A percentile compares a stretch with the other conserved stretches of the same genome.
phyloP scores from a whole-genome alignment of 2,113 vertebrate species.

The Pygathrix nemaeus region DNA sequence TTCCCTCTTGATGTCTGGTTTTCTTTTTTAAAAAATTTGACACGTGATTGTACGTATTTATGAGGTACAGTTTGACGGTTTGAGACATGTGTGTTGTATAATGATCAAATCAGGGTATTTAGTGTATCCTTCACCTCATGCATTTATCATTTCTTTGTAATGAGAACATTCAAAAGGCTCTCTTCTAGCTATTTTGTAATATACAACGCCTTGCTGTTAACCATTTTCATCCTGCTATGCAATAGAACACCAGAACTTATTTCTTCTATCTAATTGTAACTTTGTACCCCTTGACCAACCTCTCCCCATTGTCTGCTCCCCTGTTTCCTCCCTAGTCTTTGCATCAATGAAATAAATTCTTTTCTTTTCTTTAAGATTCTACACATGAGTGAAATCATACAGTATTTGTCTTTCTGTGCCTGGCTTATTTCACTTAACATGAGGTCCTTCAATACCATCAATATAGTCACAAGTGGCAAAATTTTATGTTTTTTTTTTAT shows the following conservation, averaged over 20 bases:
- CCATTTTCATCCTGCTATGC: not conserved
- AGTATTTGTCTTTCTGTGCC: not conserved
- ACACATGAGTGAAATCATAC: not conserved
- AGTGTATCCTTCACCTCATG: not conserved
- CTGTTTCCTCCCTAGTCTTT: not conserved
- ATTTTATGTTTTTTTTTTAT: not conserved
- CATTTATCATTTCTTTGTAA: not conserved
- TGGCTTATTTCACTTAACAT: not conserved
- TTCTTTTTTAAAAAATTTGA: not conserved
- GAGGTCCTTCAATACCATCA: not conserved
- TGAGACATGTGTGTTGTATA: not conserved
- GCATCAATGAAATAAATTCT: not conserved
- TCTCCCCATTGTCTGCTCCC: not conserved
- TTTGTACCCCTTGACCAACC: not conserved
- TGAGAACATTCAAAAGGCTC: not conserved
- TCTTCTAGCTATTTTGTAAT: not conserved
- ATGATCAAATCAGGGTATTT: not conserved
- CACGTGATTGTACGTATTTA: not conserved
- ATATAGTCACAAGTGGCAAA: not conserved
- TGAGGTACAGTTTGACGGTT: not conserved
- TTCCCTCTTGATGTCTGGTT: not conserved
- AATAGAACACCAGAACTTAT: not conserved
- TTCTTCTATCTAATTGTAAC: not conserved
- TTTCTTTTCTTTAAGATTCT: not conserved
- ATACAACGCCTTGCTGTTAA: not conserved